Evolutionary conservation across 2,888 invertebrate species (phyloP).

Genomic region (Mesorhabditis belari): DNA sequence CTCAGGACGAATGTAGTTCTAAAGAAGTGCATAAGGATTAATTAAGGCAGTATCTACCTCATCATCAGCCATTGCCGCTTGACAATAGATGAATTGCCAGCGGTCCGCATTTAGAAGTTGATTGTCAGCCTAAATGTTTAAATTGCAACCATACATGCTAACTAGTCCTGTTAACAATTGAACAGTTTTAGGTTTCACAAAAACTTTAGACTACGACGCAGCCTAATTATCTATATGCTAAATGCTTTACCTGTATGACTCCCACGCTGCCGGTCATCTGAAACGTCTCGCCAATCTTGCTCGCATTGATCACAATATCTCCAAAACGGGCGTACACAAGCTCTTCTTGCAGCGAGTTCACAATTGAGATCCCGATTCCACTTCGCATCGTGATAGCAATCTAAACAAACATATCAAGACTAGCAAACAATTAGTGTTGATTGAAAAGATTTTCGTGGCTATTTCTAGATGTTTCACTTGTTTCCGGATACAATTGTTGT

Average conservation of each 20-base stretch:
- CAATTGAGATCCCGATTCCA: constrained; percentile 55
- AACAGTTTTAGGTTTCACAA: not conserved
- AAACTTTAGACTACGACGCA: too few species aligned
- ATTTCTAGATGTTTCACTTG: too few species aligned
- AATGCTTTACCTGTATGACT: constrained; percentile 66
- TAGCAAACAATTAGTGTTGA: not conserved
- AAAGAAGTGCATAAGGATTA: not conserved
- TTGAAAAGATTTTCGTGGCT: too few species aligned
- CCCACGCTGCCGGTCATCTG: constrained; percentile 67
- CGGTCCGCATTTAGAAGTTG: constrained; percentile 78
- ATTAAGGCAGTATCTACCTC: constrained; percentile 10
- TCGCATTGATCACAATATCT: constrained; percentile 64
- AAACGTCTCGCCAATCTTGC: constrained; percentile 70
- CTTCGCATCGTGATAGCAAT: constrained; percentile 35
- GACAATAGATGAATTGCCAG: constrained; percentile 76
- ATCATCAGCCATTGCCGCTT: constrained; percentile 56
- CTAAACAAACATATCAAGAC: not conserved
- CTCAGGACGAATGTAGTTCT: not conserved
- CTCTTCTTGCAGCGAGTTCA: constrained; percentile 54
- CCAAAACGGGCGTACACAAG: constrained; percentile 55
- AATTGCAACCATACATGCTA: too few species aligned
- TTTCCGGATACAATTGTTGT: too few species aligned
- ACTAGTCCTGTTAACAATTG: too few species aligned
- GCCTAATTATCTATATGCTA: too few species aligned
- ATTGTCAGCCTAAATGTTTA: constrained; percentile 68